Base-by-base conservation (phyloP, 2,888 invertebrate genomes). In the Ophion ellenae region DNA sequence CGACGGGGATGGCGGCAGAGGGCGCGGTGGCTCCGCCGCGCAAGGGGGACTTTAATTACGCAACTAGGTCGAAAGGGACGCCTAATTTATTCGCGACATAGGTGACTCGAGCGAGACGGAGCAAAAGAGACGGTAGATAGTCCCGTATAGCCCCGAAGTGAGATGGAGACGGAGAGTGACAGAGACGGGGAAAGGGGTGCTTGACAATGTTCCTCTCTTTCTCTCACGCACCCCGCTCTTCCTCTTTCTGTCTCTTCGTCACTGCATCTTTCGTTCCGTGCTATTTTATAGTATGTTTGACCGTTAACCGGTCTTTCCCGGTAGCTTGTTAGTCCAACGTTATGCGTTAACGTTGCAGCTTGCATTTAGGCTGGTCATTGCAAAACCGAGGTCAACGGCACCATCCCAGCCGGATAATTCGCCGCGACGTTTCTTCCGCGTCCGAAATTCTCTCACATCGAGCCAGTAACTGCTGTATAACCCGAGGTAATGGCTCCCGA, bases 51-150 rank as follows among this genome's bases (percentile, higher is more conserved):
- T 91, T 92, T 91, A 92, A 93, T 93, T 93, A 92, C 91, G 91
- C 91, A 93, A 93, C 90, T 93, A 92, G 93, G 93, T 93, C 93
- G 92, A 92, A 85, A 92, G 92, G 92, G 92, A 90, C 91, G 90
- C 91, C 92, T 91, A 93, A 93, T 93, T 93, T 92, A 92, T 93
- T 92, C 92, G 91, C 91, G 89, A 91, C 91, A 90, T 91, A 91
- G 91, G 90, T 91, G 91, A 89, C 90, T 88, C 82, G 87, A 79
- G 89, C 89, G 89, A 88, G 73, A 20, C 32, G 74, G 69, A 63
- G 40, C 14, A 57, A 64, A 28, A 70, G 47, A 78, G 79, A 80
- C 36, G 20, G 9, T 70, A 36, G 57, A 67, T 40, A 53, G 63
- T 53, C 53, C 79, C 61, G 32, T 47, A 47, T 61, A 79, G 47